A percentile compares a stretch with the other conserved stretches of the same genome.
phyloP scores from a whole-genome alignment of 2,797 vertebrate genomes.

The Lagocephalus sceleratus region DNA sequence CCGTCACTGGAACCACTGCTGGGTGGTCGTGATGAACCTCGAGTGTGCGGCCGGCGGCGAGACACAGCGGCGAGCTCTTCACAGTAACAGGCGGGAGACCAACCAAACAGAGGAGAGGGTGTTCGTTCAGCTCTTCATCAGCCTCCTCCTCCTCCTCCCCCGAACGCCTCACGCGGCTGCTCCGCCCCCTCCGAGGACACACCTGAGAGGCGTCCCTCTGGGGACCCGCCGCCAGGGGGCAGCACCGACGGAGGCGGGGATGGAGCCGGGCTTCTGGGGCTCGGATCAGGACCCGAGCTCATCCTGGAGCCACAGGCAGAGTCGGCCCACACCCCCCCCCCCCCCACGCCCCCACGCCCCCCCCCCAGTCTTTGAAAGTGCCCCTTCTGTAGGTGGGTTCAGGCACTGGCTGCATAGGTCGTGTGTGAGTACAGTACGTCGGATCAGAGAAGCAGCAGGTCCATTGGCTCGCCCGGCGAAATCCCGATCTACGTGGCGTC shows the following conservation, averaged over 20 bases:
- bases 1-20: slow-evolving; percentile 43
- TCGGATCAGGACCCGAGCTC: slow-evolving; percentile 16
- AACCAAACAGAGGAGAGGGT: not conserved
- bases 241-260: slow-evolving; percentile 8
- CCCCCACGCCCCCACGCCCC: slow-evolving; percentile 10
- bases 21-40: slow-evolving; percentile 20
- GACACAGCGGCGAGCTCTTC: slow-evolving; percentile 7
- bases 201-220: too few relatives aligned
- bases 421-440: slow-evolving; percentile 49
- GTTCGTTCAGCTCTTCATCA: not conserved
- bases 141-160: slow-evolving; percentile 10
- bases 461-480: slow-evolving; percentile 9
- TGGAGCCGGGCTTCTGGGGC: slow-evolving; percentile 16
- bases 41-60: slow-evolving; percentile 20
- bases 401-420: slow-evolving; percentile 54
- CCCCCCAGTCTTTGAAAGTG: too few relatives aligned
- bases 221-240: slow-evolving; percentile 47
- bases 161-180: slow-evolving; percentile 31
- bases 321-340: slow-evolving; percentile 10
- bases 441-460: slow-evolving; percentile 11
- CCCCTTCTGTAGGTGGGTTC: slow-evolving; percentile 10
- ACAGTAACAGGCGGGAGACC: slow-evolving; percentile 7
- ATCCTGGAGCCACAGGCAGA: slow-evolving; percentile 4
- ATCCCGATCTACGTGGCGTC: slow-evolving; percentile 41
- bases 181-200: slow-evolving; percentile 29